Conservation (phyloP, 2,113 vertebrate genomes). For the Chaetura pelagica region DNA sequence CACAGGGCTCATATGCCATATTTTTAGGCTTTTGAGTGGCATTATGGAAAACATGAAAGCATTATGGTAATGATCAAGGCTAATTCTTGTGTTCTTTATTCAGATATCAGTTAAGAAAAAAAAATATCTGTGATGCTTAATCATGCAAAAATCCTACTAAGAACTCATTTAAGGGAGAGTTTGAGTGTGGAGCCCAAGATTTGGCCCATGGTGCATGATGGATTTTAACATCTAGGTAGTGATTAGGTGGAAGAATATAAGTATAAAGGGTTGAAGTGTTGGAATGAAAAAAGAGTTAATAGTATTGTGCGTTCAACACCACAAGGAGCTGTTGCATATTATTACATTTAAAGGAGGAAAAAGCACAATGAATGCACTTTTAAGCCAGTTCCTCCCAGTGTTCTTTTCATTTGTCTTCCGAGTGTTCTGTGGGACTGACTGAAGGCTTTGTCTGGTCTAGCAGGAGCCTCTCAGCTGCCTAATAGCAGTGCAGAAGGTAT, state of each 20-base stretch:
- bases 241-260: conserved; percentile 3
- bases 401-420: conserved; percentile 52
- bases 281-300: neutral
- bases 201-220: neutral
- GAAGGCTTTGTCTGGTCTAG: conserved; percentile 32
- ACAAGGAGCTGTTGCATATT: conserved; percentile 12
- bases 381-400: conserved; percentile 41
- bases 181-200: neutral
- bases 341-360: conserved; percentile 10
- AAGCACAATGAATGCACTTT: conserved; percentile 22
- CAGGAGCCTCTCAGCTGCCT: conserved; percentile 1
- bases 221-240: conserved; percentile 20
- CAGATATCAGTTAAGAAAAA: neutral
- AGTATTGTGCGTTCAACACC: neutral
- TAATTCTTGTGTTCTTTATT: conserved; percentile 17
- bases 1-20: neutral
- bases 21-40: conserved; percentile 45
- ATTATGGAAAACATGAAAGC: conserved; percentile 24
- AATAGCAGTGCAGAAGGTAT: neutral
- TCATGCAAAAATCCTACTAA: conserved; percentile 21
- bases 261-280: conserved; percentile 15
- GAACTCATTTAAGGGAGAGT: neutral
- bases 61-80: conserved; percentile 23
- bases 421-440: conserved; percentile 23
- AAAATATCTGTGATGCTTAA: neutral